Base-by-base conservation (phyloP, 2,113 vertebrate species). In the Peromyscus polionotus region DNA sequence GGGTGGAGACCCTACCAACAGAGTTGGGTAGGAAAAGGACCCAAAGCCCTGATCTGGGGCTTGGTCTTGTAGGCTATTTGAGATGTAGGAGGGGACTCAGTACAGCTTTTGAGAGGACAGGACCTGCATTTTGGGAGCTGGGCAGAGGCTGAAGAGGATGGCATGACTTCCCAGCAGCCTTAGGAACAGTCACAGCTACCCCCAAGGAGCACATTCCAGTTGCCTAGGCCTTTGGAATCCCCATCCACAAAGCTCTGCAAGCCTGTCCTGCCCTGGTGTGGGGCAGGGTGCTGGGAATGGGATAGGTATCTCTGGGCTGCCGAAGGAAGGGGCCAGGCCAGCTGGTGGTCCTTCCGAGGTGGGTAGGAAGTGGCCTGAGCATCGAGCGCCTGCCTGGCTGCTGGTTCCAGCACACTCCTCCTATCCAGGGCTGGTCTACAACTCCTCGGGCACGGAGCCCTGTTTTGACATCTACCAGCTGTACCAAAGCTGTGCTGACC, bases 371-470 rank as follows among this genome's bases (percentile, higher is more conserved):
- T 12, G 36, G 22, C 4, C 7, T 65, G 61, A 93, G 36, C 4
- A 17, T 5, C 7, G 13, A 42, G 1, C 16, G 86, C 70, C 83
- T 39, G 45, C 24, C 13, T 81, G 39, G 75, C 57, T 45, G 16
- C 11, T 0, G 88, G 59, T 61, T 39, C 67, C 81, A 70, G 86
- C 20, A 0, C 5, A 0, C 5, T 57, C 2, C 54, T 63, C 54
- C 73, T 54, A 14, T 5, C 19, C 97, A 99, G 99, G 99, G 12
- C 98, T 99, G n/a, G 98, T 99, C 33, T 99, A 99, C 98, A 99
- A 99, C 96, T 96, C 99, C 0, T 99, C 99, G 0, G 97, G 99
- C 97, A 39, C 2, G 0, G 54, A 86, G 92, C 93, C 19, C 10
- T 99, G 99, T 61, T 99, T 98, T 0, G 98, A 99, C 97, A 97